Base-by-base conservation (phyloP, 1,140 invertebrate species). In the Eufriesea mexicana region DNA sequence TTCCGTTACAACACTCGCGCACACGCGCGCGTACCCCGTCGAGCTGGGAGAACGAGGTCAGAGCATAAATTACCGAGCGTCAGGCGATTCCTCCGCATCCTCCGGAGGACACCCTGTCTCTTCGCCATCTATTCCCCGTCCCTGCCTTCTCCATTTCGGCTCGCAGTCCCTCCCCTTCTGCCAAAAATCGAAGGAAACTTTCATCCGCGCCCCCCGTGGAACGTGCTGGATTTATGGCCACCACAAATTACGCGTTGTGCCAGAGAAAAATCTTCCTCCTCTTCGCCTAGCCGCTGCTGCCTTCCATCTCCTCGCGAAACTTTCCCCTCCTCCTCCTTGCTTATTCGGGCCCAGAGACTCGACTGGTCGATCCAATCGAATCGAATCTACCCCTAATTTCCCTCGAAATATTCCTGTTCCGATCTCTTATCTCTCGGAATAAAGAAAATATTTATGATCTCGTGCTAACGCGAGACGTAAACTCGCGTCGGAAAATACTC, bases 171-270 rank as follows among this genome's bases (percentile, higher is more conserved):
- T 75, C 45, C 35, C 35, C 57, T 61, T 72, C 55, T 84, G 78
- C 87, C 83, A 76, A 83, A 88, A 88, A 82, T 88, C 86, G 85
- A 76, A 88, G 67, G 61, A 73, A 86, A 86, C 80, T 86, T 86
- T 85, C 83, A 78, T 86, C 84, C 81, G 59, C 71, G 57, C 61
- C 57, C 35, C 62, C 62, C 62, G 57, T 74, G 79, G 49, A 77
- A 74, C 84, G 54, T 72, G 54, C 57, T 25, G 16, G 76, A 86
- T 86, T 86, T 86, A 86, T 86, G 84, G 79, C 84, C 16, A 49
- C 68, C 79, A 86, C 81, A 86, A 85, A 86, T 86, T 86, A 83
- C 55, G 68, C 66, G 79, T 76, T 76, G 73, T 66, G 28, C 62
- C 72, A 18, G 16, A 47, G 79, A 57, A 76, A 82, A 76, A 82